Percentiles rank a stretch among this genome's conserved stretches.
Conservation (phyloP, 2,113 vertebrate species). For the Abramis brama region DNA sequence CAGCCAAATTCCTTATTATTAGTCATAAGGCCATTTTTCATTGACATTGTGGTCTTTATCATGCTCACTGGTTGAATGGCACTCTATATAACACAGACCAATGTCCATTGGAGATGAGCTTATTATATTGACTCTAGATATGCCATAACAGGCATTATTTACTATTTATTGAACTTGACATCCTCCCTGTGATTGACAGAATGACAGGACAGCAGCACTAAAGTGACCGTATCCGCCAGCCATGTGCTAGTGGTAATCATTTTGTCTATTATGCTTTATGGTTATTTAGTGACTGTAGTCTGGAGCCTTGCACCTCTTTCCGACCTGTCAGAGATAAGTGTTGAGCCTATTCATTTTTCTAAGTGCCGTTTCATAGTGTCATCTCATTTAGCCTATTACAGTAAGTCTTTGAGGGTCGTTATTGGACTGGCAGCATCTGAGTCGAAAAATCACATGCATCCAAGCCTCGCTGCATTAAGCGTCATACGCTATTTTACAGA, state of each 20-base stretch:
- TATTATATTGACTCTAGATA: neutral
- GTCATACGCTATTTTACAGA: slow-evolving; percentile 56
- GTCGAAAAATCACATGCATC: slow-evolving; percentile 56
- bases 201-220: neutral
- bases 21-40: neutral
- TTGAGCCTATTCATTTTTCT: slow-evolving; percentile 28
- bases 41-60: neutral
- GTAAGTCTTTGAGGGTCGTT: slow-evolving; percentile 46
- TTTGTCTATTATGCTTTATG: slow-evolving; percentile 33
- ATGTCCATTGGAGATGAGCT: neutral
- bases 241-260: slow-evolving; percentile 9
- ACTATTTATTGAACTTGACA: neutral
- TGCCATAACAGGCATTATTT: neutral
- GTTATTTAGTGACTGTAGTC: slow-evolving; percentile 32
- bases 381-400: slow-evolving; percentile 31
- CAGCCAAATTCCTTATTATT: too few species aligned
- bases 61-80: neutral
- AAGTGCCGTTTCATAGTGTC: slow-evolving; percentile 33
- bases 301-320: neutral
- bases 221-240: neutral
- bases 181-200: neutral
- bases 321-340: slow-evolving; percentile 36
- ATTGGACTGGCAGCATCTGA: slow-evolving; percentile 54
- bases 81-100: neutral
- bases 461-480: slow-evolving; percentile 57